Conservation (phyloP, 2,888 invertebrate species). For the Pristionchus fissidentatus region DNA sequence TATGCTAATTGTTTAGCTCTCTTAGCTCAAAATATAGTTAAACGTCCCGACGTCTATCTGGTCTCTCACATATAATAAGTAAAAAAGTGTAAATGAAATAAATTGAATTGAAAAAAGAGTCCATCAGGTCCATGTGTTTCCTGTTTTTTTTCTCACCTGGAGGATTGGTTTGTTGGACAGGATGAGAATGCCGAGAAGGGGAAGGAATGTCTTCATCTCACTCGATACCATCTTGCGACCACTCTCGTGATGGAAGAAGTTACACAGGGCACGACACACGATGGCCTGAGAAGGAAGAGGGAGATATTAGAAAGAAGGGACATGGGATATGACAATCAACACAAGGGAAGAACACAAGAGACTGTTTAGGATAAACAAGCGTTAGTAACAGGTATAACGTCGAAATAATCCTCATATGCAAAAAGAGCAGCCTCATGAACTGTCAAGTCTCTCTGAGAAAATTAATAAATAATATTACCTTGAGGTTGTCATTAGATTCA, state of each 20-base stretch:
- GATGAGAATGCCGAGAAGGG: constrained; percentile 38
- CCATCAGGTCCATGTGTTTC: too few species aligned
- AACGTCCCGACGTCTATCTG: too few species aligned
- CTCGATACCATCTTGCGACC: constrained; percentile 24
- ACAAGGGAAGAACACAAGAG: background rate
- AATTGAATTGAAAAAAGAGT: background rate
- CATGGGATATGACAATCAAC: background rate
- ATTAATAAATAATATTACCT: too few species aligned
- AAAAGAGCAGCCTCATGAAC: too few species aligned
- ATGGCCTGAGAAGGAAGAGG: constrained; percentile 20
- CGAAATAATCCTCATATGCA: background rate
- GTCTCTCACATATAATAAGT: too few species aligned
- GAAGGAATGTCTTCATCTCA: constrained; percentile 50
- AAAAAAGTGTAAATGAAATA: background rate
- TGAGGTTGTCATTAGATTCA: constrained; percentile 81
- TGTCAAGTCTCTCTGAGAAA: constrained; percentile 76
- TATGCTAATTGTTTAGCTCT: background rate
- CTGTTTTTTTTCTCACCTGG: constrained; percentile 40
- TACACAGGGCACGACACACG: constrained; percentile 50
- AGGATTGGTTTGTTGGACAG: constrained; percentile 28
- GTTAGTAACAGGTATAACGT: too few species aligned
- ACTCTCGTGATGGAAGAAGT: constrained; percentile 41
- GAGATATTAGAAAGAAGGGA: background rate
- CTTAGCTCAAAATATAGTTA: too few species aligned
- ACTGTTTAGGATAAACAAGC: background rate